A percentile compares a stretch with the other conserved stretches of the same genome.
phyloP scores from a whole-genome alignment of 2,113 vertebrate species.

The Perccottus glenii region DNA sequence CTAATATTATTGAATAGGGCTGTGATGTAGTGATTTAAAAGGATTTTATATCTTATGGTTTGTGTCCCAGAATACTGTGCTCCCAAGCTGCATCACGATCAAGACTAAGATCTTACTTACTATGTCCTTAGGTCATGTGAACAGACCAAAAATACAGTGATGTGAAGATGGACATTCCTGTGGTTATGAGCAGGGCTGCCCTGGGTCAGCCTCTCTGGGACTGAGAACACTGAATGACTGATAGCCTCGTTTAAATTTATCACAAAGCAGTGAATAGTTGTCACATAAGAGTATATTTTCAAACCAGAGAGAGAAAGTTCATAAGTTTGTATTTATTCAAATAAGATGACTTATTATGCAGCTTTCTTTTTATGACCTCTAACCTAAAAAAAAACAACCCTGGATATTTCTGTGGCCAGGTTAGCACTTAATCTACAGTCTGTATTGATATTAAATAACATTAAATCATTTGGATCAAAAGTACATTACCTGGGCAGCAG shows the following conservation, averaged over 20 bases:
- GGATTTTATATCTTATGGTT: neutral
- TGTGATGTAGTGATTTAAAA: neutral
- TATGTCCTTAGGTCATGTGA: constrained; percentile 69
- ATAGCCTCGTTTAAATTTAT: constrained; percentile 31
- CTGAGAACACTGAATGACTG: constrained; percentile 31
- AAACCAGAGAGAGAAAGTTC: neutral
- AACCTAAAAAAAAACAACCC: constrained; percentile 4
- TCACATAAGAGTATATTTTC: constrained; percentile 4
- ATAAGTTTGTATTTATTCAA: constrained; percentile 1
- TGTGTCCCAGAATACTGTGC: neutral
- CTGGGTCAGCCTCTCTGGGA: constrained; percentile 42
- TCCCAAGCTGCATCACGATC: constrained; percentile 22
- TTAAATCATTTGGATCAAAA: neutral
- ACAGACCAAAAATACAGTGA: constrained; percentile 57
- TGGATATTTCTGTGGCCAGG: neutral
- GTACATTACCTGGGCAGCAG: constrained; percentile 88
- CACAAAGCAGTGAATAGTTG: constrained; percentile 7
- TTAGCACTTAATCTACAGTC: neutral
- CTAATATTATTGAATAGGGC: constrained; percentile 9
- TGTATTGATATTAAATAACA: neutral
- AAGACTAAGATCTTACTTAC: constrained; percentile 8
- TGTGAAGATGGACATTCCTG: constrained; percentile 62
- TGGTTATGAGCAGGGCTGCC: constrained; percentile 38
- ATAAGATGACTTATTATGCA: constrained; percentile 8
- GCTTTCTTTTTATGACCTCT: constrained; percentile 6